Percentiles rank a stretch among this genome's conserved stretches.
Evolutionary conservation across 2,797 vertebrate species (phyloP).

Genomic region (Coccyzus lansbergi): DNA sequence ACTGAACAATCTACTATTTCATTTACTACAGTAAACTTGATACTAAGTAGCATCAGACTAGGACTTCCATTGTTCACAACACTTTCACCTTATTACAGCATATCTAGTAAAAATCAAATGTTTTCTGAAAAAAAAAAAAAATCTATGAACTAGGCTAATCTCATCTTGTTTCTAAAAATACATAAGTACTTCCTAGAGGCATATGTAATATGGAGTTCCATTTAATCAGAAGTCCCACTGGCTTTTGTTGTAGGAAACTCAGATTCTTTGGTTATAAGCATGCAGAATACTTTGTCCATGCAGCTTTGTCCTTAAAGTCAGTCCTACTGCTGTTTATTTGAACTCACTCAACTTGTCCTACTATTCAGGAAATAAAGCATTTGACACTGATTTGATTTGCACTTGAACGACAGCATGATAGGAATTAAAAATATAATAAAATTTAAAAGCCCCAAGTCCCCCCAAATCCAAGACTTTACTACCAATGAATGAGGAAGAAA

Average conservation of each 20-base stretch:
- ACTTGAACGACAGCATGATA: background rate
- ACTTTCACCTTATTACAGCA: background rate
- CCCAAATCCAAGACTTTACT: background rate
- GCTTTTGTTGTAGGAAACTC: background rate
- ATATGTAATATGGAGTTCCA: background rate
- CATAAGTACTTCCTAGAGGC: background rate
- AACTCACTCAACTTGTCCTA: background rate
- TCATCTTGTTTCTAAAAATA: background rate
- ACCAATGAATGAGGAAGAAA: conserved; percentile 16
- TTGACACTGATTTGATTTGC: conserved; percentile 10
- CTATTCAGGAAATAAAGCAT: background rate
- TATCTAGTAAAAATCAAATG: background rate
- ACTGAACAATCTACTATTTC: background rate
- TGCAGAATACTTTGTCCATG: background rate
- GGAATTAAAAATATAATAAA: background rate
- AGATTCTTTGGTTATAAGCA: conserved; percentile 43
- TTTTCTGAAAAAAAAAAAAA: background rate
- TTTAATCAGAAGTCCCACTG: background rate
- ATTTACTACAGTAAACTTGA: background rate
- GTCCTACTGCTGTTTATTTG: background rate
- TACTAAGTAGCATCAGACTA: background rate
- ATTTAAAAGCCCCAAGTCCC: background rate
- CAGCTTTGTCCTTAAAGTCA: background rate
- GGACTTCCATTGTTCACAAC: background rate
- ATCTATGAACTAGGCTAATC: background rate